Conservation (phyloP, 2,113 vertebrate genomes). For the Thymallus thymallus region DNA sequence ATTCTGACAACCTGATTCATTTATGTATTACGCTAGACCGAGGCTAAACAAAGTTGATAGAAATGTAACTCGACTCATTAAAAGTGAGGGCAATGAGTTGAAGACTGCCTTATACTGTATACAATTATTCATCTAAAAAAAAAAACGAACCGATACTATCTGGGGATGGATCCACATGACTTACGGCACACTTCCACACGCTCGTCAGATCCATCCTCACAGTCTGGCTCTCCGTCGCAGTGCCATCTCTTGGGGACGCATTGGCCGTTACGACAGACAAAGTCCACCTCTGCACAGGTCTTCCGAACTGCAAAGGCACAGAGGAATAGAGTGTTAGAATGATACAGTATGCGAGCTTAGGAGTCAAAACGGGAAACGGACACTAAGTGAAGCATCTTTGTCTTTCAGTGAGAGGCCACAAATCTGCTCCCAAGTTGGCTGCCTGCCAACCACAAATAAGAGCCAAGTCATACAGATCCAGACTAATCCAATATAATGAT, state of each 20-base stretch:
- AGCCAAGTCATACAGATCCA: background rate
- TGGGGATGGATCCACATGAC: constrained; percentile 56
- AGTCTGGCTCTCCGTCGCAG: constrained; percentile 94
- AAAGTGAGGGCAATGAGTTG: no score
- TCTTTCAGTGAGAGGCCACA: background rate
- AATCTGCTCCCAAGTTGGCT: background rate
- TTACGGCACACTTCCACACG: constrained; percentile 89
- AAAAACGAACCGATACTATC: background rate
- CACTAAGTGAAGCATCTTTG: background rate
- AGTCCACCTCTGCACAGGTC: constrained; percentile 85
- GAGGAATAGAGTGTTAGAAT: background rate
- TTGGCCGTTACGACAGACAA: constrained; percentile 89
- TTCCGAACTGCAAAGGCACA: constrained; percentile 79
- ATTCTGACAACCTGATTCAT: background rate
- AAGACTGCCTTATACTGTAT: no score
- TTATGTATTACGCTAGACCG: no score
- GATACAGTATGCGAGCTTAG: background rate
- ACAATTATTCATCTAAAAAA: background rate
- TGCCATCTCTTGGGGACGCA: constrained; percentile 94
- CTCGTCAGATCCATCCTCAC: constrained; percentile 93
- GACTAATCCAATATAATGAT: no score
- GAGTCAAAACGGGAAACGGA: background rate
- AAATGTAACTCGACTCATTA: no score
- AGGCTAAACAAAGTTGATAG: no score
- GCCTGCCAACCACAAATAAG: background rate